phyloP scores from a whole-genome alignment of 2,797 vertebrate genomes.

The Ispidina lecontei region DNA sequence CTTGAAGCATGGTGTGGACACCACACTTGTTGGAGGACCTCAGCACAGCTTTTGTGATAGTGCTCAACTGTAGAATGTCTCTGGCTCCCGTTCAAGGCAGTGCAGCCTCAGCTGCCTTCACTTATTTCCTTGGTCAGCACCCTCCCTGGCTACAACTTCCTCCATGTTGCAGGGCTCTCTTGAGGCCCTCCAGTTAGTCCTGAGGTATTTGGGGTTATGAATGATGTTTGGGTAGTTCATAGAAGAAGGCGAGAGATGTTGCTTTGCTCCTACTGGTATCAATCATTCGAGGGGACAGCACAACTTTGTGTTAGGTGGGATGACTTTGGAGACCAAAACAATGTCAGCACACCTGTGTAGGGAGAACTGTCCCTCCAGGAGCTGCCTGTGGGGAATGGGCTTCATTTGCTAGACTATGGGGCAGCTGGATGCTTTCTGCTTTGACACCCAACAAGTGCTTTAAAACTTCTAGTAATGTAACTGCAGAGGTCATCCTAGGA shows the following conservation, averaged over 20 bases:
- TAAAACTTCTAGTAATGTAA: background rate
- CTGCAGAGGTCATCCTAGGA: background rate
- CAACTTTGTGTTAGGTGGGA: background rate
- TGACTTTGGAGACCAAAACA: rapidly evolving
- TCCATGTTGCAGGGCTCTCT: background rate
- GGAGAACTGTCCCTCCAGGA: background rate
- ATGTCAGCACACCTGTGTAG: background rate
- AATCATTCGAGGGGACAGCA: background rate
- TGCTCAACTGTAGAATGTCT: background rate
- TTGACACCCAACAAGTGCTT: background rate
- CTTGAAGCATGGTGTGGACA: rapidly evolving
- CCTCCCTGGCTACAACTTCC: background rate
- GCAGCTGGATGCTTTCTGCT: background rate
- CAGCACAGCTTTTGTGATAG: background rate
- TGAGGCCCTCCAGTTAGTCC: rapidly evolving
- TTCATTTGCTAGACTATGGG: background rate
- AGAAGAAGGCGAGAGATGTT: background rate
- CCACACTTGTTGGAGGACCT: background rate
- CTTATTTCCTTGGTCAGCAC: background rate
- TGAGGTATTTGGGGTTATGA: background rate
- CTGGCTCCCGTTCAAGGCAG: background rate
- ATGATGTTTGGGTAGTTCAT: background rate
- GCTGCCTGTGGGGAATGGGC: rapidly evolving
- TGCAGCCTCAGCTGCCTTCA: background rate
- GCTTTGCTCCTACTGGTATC: rapidly evolving